Base-by-base conservation (phyloP, 2,113 vertebrate species). In the Hemicordylus capensis region DNA sequence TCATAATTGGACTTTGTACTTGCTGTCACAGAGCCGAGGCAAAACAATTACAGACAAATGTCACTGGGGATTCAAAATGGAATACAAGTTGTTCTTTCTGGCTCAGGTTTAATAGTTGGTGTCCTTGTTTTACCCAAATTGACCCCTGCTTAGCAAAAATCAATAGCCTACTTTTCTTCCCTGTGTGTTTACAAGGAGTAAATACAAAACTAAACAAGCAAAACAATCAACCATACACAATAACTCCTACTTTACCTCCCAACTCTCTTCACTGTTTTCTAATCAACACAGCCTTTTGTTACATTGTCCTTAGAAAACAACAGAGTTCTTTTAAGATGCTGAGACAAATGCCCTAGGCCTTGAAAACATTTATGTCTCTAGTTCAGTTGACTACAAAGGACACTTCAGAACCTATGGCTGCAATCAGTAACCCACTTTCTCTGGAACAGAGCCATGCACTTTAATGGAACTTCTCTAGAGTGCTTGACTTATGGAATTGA, bases 1-100 rank as follows among this genome's bases (percentile, higher is more conserved):
- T 73, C 86, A 83, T 78, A 78, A 78, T 39, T 83, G 81, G 75
- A 83, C 75, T 83, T 83, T 87, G 76, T 78, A 79, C 58, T 87
- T 59, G 58, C 66, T 83, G 66, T 83, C 78, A 81, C 39, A 44
- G 70, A 67, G 72, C 85, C 34, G 31, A 81, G 11, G 46, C 56
- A 75, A 81, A 86, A 80, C 67, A 86, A 80, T 80, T 85, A 79
- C 74, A 81, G 80, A 76, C 59, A 81, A 69, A 75, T 81, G 28
- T 59, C 73, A 82, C 37, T 59, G 51, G 79, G 82, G 54, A 39
- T 69, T 87, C 79, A 69, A 81, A 48, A 58, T 59, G 51, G 79
- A 81, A 85, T 81, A 76, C 61, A 81, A 87, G 81, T 76, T 81
- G 48, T 76, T 76, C 79, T 58, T 76, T 81, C 42, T 76, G 72